Base-by-base conservation (phyloP, 2,888 invertebrate genomes). In the Epinotia brunnichana region DNA sequence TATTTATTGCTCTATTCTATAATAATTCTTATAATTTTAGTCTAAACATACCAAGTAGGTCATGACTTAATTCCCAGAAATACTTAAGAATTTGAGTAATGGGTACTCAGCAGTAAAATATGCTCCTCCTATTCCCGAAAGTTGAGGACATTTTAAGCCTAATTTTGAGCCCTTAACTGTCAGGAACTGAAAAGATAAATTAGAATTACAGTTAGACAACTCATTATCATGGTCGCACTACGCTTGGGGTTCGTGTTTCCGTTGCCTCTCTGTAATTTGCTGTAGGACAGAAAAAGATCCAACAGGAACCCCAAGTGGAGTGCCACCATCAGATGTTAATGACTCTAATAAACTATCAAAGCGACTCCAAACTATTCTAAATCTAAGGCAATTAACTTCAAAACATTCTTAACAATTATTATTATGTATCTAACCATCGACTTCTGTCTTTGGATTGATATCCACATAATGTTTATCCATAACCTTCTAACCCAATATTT, bases 1-100 rank as follows among this genome's bases (percentile, higher is more conserved):
- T 69, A 59, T 21, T 59, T 73, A 68, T 69, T 73, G 68, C 63
- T 73, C 29, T 51, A 44, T 57, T 73, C 29, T 51, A 44, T 56
- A 54, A 59, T 64, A 39, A 56, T 63, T 21, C 39, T 41, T 41
- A 61, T 60, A 29, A 57, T 64, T 24, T 39, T 53, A 44, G 29
- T 41, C 19, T 54, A 54, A 19, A 53, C 4, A 17, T 35, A 53
- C 15, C 21, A 44, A 41, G 54, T 66, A 41, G 54, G 15, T 54
- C 39, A 21, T 66, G 39, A 66, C 54, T 39, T 66, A 19, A 64
- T 24, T 66, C 54, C 35, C 21, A 41, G 66, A 24, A 19, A 24
- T 17, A 56, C n/a, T 9, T 41, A 5, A 53, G 39, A 54, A 56
- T 66, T 66, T 56, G n/a, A 53, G 66, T 56, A 53, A 53, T 44